phyloP scores from a whole-genome alignment of 1,140 invertebrate species.

The Phenacoccus solenopsis region DNA sequence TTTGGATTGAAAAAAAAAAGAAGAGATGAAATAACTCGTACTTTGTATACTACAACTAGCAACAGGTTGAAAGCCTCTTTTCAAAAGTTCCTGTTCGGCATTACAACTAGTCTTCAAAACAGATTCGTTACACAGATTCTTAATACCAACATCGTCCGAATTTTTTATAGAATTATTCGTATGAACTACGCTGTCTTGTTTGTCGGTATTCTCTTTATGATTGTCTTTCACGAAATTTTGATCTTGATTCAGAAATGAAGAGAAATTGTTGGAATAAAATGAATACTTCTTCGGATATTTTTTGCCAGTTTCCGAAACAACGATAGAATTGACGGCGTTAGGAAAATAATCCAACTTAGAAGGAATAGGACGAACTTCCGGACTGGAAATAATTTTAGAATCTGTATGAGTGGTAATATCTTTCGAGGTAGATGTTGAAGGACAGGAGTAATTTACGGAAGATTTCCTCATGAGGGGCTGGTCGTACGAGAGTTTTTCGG shows the following conservation, averaged over 20 bases:
- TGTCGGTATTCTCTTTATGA: background rate
- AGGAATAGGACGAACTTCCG: background rate
- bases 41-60: background rate
- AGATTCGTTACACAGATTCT: background rate
- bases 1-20: no score
- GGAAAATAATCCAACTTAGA: background rate
- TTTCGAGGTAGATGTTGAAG: background rate
- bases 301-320: constrained; percentile 7
- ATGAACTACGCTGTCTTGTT: background rate
- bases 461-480: no score
- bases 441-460: background rate
- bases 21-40: background rate
- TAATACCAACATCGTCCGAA: background rate
- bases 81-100: background rate
- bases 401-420: background rate
- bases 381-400: background rate
- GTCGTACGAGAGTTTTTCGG: background rate
- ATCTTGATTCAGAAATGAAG: constrained; percentile 4
- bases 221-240: background rate
- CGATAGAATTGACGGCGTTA: background rate
- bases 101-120: background rate
- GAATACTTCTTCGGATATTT: constrained; percentile 9
- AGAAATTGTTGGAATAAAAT: constrained; percentile 7
- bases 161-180: no score
- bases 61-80: background rate